phyloP scores from a whole-genome alignment of 2,113 vertebrate species.

The rabbit (Oryctolagus cuniculus) region DNA sequence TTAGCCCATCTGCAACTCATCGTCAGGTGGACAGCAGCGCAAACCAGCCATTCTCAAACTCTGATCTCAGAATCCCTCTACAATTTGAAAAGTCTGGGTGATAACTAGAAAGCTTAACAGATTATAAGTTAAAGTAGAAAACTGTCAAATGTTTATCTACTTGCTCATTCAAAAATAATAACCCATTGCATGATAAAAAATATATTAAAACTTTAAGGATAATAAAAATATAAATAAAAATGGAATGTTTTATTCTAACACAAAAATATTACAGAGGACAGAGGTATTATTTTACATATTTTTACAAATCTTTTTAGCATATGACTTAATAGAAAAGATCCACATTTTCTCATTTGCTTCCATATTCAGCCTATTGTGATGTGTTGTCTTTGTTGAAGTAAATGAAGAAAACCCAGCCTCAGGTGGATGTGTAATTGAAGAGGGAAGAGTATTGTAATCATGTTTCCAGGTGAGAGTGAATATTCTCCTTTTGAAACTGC shows the following conservation, averaged over 20 bases:
- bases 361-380: not conserved
- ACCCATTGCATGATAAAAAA: not conserved
- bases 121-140: slow-evolving; percentile 18
- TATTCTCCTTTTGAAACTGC: slow-evolving; percentile 43
- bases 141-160: not conserved
- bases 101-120: not conserved
- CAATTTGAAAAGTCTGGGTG: not conserved
- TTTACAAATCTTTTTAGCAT: slow-evolving; percentile 50
- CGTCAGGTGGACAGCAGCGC: not conserved
- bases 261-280: not conserved
- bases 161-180: slow-evolving; percentile 27
- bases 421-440: slow-evolving; percentile 33
- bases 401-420: not conserved
- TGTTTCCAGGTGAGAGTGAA: slow-evolving; percentile 25
- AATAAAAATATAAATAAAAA: slow-evolving; percentile 18
- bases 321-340: not conserved
- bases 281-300: not conserved
- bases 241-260: not conserved
- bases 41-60: not conserved
- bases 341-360: not conserved
- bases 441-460: not conserved
- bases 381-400: slow-evolving; percentile 2
- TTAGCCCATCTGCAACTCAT: not conserved
- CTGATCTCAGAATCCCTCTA: not conserved
- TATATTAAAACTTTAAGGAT: not conserved